A percentile compares a stretch with the other conserved stretches of the same genome.
Conservation (phyloP, 2,797 vertebrate genomes). For the Anableps anableps region DNA sequence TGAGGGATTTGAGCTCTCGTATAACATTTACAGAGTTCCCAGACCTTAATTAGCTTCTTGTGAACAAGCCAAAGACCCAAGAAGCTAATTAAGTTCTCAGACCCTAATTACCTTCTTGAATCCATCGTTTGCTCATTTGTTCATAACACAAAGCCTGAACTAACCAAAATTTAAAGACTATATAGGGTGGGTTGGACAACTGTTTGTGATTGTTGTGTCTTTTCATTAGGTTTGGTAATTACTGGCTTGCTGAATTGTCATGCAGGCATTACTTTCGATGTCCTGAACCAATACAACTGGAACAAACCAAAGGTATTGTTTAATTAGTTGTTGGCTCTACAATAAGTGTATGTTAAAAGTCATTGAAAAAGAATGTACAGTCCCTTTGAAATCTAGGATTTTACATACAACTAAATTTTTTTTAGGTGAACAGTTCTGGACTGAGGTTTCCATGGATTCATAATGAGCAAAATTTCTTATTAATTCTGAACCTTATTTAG, state of each 20-base stretch:
- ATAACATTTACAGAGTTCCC: slow-evolving; percentile 7
- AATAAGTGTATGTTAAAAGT: background rate
- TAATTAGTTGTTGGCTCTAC: background rate
- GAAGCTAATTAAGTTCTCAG: slow-evolving; percentile 16
- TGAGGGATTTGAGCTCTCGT: slow-evolving; percentile 4
- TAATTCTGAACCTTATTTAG: background rate
- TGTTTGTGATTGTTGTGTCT: background rate
- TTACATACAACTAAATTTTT: background rate
- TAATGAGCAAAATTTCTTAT: background rate
- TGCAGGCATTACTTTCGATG: background rate
- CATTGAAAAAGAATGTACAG: background rate
- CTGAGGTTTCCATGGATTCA: background rate
- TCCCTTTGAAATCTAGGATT: background rate
- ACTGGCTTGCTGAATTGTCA: background rate
- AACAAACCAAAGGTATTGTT: background rate
- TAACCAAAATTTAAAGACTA: background rate
- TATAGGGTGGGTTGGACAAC: background rate
- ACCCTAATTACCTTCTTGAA: slow-evolving; percentile 6
- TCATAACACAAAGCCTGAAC: slow-evolving; percentile 1
- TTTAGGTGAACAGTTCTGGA: background rate
- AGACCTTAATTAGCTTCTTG: slow-evolving; percentile 20
- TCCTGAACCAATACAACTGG: background rate
- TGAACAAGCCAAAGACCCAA: slow-evolving; percentile 18
- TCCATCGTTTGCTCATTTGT: slow-evolving; percentile 8
- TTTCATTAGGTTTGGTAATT: background rate